Conservation (phyloP, 2,888 invertebrate species). For the Osmoderma eremita region DNA sequence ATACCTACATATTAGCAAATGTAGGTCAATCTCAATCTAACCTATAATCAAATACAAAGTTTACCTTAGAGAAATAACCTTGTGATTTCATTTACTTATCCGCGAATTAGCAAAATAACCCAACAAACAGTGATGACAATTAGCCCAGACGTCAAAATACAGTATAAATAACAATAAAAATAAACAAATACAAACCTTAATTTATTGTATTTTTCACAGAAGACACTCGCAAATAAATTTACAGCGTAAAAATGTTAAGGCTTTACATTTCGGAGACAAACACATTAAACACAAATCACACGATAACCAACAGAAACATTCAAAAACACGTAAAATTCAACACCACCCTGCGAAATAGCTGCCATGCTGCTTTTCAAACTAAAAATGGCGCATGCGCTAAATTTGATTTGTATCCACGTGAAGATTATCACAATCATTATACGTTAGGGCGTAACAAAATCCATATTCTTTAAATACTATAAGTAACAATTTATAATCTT, state of each 20-base stretch:
- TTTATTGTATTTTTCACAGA: conserved; percentile 39
- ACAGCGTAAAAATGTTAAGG: conserved; percentile 20
- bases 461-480: conserved; percentile 44
- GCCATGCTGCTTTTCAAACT: conserved; percentile 61
- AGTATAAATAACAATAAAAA: conserved; percentile 39
- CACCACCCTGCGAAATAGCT: conserved; percentile 60
- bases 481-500: background rate
- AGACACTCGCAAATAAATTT: conserved; percentile 31
- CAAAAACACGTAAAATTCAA: conserved; percentile 47
- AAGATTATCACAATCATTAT: conserved; percentile 43
- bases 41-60: conserved; percentile 47
- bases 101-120: conserved; percentile 4
- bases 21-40: conserved; percentile 56
- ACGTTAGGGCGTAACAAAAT: conserved; percentile 46
- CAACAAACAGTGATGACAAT: conserved; percentile 5
- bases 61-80: background rate
- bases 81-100: background rate
- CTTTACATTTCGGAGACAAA: conserved; percentile 33
- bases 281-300: conserved; percentile 30
- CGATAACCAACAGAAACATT: conserved; percentile 38
- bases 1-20: conserved; percentile 46
- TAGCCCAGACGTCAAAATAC: background rate
- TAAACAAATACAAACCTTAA: conserved; percentile 39
- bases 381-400: conserved; percentile 58
- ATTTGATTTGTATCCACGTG: conserved; percentile 44